Base-by-base conservation (phyloP, 2,797 vertebrate species). In the Phaenicophaeus curvirostris region DNA sequence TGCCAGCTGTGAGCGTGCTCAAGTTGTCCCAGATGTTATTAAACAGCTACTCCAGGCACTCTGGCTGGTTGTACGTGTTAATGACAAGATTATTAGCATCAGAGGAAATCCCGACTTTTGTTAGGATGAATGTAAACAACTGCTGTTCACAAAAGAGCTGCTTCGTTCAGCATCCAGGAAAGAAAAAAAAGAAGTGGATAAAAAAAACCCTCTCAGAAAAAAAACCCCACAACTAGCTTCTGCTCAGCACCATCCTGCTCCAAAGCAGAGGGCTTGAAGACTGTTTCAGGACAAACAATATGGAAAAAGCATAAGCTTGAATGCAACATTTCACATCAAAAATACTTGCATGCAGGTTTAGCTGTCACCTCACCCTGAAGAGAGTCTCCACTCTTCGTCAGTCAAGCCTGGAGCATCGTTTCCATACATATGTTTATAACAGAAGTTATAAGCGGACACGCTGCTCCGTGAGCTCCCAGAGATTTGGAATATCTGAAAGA, bases 51-150 rank as follows among this genome's bases (percentile, higher is more conserved):
- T 86, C 69, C 35, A 51, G 81, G 67, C 4, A 2, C 48, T 84
- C 78, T 89, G 66, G 27, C 92, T 75, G 78, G 48, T 78, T 91
- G 66, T n/a, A 39, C 0, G 0, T 16, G 17, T 42, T 41, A 57
- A 44, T 67, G 74, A 84, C 77, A 75, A 89, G 74, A 57, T 83
- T 74, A 77, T 83, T 76, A 77, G 48, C 85, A 87, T 63, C 94
- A 90, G 74, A 86, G 74, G 78, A 92, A 91, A 94, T 89, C 74
- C 77, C 74, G 71, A 10, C 78, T 92, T 96, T 92, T 87, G 69
- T 86, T 84, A 66, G 77, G 74, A 84, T 84, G 77, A 84, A 84
- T 51, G 85, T 81, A 94, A 95, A 95, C 74, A 77, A 65, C n/a
- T 59, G 62, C 81, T 92, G 42, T 28, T 90, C 85, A 59, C 74